Conservation (phyloP, 2,888 invertebrate genomes). For the Scaptomyza reducta region DNA sequence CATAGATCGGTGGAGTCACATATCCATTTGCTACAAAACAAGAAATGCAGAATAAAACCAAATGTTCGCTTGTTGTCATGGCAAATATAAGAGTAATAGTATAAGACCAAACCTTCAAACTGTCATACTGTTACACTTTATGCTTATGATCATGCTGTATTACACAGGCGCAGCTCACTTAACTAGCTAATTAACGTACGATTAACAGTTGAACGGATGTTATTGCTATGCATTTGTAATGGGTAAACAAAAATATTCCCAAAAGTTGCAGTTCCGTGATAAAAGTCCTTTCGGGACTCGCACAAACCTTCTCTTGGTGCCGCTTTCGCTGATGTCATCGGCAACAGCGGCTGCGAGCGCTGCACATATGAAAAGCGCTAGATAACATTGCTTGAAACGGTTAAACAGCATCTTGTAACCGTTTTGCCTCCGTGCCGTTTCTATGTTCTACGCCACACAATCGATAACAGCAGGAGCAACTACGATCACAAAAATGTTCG, state of each 20-base stretch:
- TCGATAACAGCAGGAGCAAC: slow-evolving; percentile 2
- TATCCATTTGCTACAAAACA: slow-evolving; percentile 60
- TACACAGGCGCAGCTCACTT: slow-evolving; percentile 1
- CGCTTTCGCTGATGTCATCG: slow-evolving; percentile 33
- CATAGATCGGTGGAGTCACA: slow-evolving; percentile 74
- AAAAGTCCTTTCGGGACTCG: neutral
- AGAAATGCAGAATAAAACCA: too few relatives aligned
- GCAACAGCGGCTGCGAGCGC: slow-evolving; percentile 23
- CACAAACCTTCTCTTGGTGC: slow-evolving; percentile 34
- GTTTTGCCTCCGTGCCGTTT: slow-evolving; percentile 9
- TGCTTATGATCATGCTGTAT: neutral
- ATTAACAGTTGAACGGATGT: too few relatives aligned
- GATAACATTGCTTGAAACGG: slow-evolving; percentile 20
- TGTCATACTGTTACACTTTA: neutral
- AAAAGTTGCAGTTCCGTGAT: too few relatives aligned
- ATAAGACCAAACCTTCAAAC: neutral
- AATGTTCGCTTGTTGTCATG: too few relatives aligned
- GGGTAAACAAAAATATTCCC: neutral
- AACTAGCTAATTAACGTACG: neutral
- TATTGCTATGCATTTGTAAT: neutral
- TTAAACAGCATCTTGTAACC: slow-evolving; percentile 13
- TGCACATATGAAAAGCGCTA: slow-evolving; percentile 36
- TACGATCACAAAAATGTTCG: neutral
- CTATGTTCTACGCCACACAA: neutral
- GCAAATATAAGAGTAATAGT: neutral